These are phyloP conservation scores for Panonychus citri DNA, from an alignment of 1,140 invertebrate species.

Conservation along the genomic window DNA sequence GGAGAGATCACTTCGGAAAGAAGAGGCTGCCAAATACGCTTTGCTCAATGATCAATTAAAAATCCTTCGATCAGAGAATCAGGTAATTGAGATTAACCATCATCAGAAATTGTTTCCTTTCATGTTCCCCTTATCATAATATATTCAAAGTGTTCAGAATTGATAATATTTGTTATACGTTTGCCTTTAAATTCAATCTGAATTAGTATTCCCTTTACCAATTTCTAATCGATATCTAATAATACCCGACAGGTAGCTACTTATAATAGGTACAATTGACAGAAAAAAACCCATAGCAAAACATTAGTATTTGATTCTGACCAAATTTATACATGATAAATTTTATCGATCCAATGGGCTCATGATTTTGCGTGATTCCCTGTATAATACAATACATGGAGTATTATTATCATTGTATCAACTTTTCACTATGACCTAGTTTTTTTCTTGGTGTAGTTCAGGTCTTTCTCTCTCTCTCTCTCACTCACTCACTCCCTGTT, in stretches of 20 bases:
- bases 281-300: too few species aligned
- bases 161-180: too few species aligned
- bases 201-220: too few species aligned
- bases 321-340: background rate
- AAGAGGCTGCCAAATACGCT: conserved; percentile 89
- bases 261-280: too few species aligned
- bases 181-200: too few species aligned
- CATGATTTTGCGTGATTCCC: background rate
- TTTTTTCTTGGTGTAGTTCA: background rate
- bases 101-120: too few species aligned
- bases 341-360: background rate
- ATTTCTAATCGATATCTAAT: too few species aligned
- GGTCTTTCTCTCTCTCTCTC: background rate
- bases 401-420: background rate
- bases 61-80: conserved; percentile 82
- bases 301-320: too few species aligned
- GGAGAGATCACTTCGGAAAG: conserved; percentile 79
- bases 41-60: conserved; percentile 91
- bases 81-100: conserved; percentile 41
- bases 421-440: background rate
- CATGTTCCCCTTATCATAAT: too few species aligned
- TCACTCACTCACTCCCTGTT: background rate
- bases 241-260: too few species aligned
- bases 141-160: too few species aligned
- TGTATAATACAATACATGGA: background rate